Conservation (phyloP, 2,888 invertebrate genomes). For the Stenodema calcarata region DNA sequence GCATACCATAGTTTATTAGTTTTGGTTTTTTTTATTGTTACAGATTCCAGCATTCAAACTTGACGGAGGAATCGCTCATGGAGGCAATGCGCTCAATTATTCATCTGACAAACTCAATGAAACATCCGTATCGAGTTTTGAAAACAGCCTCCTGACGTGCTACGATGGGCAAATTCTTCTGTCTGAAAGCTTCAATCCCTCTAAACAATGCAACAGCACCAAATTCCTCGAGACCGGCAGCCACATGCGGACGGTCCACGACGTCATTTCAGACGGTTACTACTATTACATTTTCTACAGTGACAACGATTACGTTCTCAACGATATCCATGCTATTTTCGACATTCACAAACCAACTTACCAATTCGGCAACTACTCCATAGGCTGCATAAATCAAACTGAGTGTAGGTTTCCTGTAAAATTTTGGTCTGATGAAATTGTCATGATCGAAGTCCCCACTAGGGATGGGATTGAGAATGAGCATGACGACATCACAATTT, state of each 20-base stretch:
- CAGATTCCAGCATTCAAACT: conserved; percentile 62
- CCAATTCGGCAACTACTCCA: conserved; percentile 74
- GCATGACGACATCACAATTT: conserved; percentile 73
- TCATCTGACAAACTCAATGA: conserved; percentile 63
- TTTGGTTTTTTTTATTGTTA: conserved; percentile 53
- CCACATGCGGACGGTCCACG: conserved; percentile 74
- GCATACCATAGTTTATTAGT: no score
- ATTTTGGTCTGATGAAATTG: conserved; percentile 77
- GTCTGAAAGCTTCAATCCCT: conserved; percentile 74
- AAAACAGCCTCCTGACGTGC: conserved; percentile 76
- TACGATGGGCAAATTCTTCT: conserved; percentile 79
- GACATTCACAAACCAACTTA: conserved; percentile 86
- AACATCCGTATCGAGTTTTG: conserved; percentile 82
- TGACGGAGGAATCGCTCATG: conserved; percentile 78
- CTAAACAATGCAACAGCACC: conserved; percentile 72
- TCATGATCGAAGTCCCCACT: conserved; percentile 84
- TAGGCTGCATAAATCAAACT: conserved; percentile 77
- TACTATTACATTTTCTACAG: conserved; percentile 91
- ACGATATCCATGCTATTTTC: conserved; percentile 83
- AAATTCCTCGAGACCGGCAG: conserved; percentile 72
- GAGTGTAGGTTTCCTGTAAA: conserved; percentile 76
- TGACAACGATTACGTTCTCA: conserved; percentile 79
- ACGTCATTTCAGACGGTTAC: conserved; percentile 78
- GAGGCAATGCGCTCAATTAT: conserved; percentile 67
- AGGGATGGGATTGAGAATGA: conserved; percentile 80